phyloP scores from a whole-genome alignment of 2,113 vertebrate genomes.

The Apteryx owenii region DNA sequence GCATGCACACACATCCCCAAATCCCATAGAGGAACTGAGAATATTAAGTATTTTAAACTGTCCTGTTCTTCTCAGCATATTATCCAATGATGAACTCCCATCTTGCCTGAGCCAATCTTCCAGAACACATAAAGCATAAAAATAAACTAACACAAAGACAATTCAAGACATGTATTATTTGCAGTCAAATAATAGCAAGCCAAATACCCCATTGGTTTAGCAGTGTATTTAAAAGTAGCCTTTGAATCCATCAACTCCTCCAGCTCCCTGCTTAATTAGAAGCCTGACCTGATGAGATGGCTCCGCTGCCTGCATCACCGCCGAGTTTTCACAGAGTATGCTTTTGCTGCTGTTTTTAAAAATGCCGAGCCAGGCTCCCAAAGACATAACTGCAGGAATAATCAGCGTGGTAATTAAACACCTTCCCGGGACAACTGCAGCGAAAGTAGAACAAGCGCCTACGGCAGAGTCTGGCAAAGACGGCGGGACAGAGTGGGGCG shows the following conservation, averaged over 20 bases:
- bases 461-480: fast-evolving
- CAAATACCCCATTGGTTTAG: neutral
- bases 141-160: neutral
- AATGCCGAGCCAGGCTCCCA: neutral
- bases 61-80: neutral
- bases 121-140: neutral
- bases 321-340: neutral
- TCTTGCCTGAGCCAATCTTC: neutral
- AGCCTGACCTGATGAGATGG: neutral
- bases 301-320: neutral
- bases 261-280: constrained; percentile 24
- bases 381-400: neutral
- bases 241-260: neutral
- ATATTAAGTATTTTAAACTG: fast-evolving
- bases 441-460: fast-evolving
- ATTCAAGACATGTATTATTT: neutral
- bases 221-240: neutral
- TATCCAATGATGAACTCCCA: neutral
- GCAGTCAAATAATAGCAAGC: neutral
- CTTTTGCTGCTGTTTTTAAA: neutral
- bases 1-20: no score
- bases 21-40: neutral
- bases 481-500: neutral
- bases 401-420: neutral
- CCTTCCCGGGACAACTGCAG: neutral